Percentiles rank a stretch among this genome's conserved stretches.
Conservation (phyloP, 64 coral and sea anemone species). For the Montipora foliosa region DNA sequence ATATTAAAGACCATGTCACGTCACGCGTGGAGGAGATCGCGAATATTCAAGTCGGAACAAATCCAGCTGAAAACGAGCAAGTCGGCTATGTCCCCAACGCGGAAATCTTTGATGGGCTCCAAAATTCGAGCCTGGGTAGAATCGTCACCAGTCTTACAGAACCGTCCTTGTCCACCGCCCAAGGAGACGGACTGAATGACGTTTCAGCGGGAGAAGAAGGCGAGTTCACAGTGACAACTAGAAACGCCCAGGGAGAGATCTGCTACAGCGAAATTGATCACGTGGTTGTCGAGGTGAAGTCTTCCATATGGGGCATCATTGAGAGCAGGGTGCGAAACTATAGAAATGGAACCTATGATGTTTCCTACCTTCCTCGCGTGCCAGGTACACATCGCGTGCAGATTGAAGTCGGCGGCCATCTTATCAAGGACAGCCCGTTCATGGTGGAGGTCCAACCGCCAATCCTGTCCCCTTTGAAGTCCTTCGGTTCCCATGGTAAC, state of each 20-base stretch:
- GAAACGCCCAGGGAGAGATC: slow-evolving; percentile 56
- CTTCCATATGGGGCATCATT: slow-evolving; percentile 33
- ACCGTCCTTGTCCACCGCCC: slow-evolving; percentile 39
- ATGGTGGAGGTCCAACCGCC: slow-evolving; percentile 58
- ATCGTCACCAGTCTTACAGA: slow-evolving; percentile 60
- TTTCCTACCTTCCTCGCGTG: slow-evolving; percentile 35
- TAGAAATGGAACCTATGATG: slow-evolving; percentile 57
- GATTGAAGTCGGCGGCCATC: slow-evolving; percentile 43
- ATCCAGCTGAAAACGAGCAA: slow-evolving; percentile 63
- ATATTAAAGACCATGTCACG: slow-evolving; percentile 44
- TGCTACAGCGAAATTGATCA: slow-evolving; percentile 71
- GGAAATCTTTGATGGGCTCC: slow-evolving; percentile 51
- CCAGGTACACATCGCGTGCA: slow-evolving; percentile 60
- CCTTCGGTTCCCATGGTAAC: slow-evolving; percentile 63
- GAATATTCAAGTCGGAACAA: slow-evolving; percentile 44
- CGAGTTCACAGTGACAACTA: slow-evolving; percentile 61
- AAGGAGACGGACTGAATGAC: slow-evolving; percentile 59
- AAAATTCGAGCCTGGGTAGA: slow-evolving; percentile 44
- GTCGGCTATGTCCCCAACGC: slow-evolving; percentile 63
- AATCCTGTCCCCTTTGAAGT: slow-evolving; percentile 62
- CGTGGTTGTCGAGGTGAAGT: slow-evolving; percentile 42
- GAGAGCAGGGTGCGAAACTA: slow-evolving; percentile 50
- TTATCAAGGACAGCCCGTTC: slow-evolving; percentile 72
- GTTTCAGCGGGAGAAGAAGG: slow-evolving; percentile 67
- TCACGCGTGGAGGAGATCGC: slow-evolving; percentile 44